Percentiles rank a stretch among this genome's conserved stretches.
Evolutionary conservation across 2,113 vertebrate species (phyloP).

Genomic region (Eira barbara): DNA sequence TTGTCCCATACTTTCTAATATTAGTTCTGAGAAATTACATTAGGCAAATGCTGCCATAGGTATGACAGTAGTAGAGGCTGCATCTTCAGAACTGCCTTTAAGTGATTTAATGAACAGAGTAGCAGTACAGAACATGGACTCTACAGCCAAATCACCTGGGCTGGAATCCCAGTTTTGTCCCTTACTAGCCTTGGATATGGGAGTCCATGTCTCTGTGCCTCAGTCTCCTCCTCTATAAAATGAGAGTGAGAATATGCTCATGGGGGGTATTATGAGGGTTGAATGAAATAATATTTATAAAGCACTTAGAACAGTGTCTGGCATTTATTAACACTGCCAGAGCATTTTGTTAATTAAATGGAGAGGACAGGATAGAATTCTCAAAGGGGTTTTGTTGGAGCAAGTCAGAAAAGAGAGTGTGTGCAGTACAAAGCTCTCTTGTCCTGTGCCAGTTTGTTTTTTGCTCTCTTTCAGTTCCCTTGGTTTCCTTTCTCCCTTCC

Average conservation of each 20-base stretch:
- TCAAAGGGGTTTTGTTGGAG: background rate
- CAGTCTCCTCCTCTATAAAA: background rate
- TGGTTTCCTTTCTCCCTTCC: background rate
- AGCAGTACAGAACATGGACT: background rate
- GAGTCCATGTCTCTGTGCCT: background rate
- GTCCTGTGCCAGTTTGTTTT: background rate
- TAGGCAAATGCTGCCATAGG: background rate
- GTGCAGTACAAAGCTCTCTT: background rate
- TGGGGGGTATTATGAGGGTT: background rate
- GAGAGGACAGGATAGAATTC: background rate
- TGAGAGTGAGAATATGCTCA: background rate
- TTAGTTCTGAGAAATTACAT: background rate
- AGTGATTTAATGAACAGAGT: background rate
- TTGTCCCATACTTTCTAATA: background rate
- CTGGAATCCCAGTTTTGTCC: background rate
- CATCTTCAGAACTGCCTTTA: background rate
- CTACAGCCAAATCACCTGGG: background rate
- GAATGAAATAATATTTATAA: background rate
- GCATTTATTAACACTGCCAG: background rate
- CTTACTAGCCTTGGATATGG: background rate
- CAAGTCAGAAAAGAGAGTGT: background rate
- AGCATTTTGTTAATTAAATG: slow-evolving; percentile 27
- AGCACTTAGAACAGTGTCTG: background rate
- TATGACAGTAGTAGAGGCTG: background rate
- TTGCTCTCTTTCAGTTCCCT: background rate